Evolutionary conservation across 2,888 invertebrate species (phyloP), one percentile per base, ranked within the genome.

Genomic region (Myopa testacea): DNA sequence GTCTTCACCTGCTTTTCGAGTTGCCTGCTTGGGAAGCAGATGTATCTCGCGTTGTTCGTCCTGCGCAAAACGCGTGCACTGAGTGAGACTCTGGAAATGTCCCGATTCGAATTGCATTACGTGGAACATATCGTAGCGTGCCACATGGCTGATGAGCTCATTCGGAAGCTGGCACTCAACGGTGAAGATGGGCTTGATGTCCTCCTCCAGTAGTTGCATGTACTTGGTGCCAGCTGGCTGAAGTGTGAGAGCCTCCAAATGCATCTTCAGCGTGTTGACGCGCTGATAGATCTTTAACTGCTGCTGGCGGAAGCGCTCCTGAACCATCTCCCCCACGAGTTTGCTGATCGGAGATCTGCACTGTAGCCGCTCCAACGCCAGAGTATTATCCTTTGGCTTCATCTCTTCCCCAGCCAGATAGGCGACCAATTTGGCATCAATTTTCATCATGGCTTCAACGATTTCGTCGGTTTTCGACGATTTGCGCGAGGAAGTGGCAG

Each of bases 91-190:
- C 65, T 87, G 86, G 75, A 87, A 87, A 63, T 87, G 87, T 75
- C 87, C 87, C 78, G 87, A 87, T 81, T 87, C 87, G 80, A 87
- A 87, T 84, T 87, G 87, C 87, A 87, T 87, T 38, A 86, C 81
- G 52, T 87, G 85, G 71, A 86, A 87, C 87, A 87, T 85, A 45
- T 85, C 83, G 19, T 78, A 80, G 45, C 85, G 86, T 40, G 84
- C 82, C 78, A 86, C 82, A 2, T 80, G 55, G n/a, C 82, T 79
- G n/a, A 87, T 86, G 16, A 87, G 76, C 3, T 87, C 86, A 62
- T 84, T 80, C 4, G 87, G 86, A 40, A 87, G 77, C 77, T 87
- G 87, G 78, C 87, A 87, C 69, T 87, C 87, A 19, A 87, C 86
- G 16, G 87, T 87, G 77, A 87, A 87, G 77, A 87, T 87, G 55